Evolutionary conservation across 2,797 vertebrate genomes (phyloP).

Genomic region (Menidia menidia): DNA sequence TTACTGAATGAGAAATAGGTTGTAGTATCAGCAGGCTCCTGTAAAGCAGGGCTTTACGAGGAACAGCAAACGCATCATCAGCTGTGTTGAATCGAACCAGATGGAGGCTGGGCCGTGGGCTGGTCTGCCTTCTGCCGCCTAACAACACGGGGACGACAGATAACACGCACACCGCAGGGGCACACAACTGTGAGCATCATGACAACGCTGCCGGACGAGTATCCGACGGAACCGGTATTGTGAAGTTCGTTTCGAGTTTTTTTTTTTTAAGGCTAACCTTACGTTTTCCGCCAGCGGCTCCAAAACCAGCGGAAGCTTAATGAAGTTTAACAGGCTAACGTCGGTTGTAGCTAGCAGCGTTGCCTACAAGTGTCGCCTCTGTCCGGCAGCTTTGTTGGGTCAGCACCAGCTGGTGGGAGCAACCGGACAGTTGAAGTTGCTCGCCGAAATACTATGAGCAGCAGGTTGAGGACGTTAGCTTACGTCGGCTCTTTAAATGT

Average conservation of each 20-base stretch:
- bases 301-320: conserved; percentile 18
- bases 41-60: conserved; percentile 40
- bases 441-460: conserved; percentile 1
- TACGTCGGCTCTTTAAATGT: conserved; percentile 3
- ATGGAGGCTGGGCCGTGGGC: conserved; percentile 52
- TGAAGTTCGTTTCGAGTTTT: conserved; percentile 19
- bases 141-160: conserved; percentile 22
- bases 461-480: conserved; percentile 12
- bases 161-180: background rate
- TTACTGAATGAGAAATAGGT: background rate
- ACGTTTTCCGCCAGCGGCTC: background rate
- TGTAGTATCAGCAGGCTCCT: background rate
- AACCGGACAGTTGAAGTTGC: conserved; percentile 11
- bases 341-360: conserved; percentile 44
- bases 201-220: background rate
- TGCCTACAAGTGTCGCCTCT: conserved; percentile 27
- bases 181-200: background rate
- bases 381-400: conserved; percentile 7
- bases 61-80: conserved; percentile 45
- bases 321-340: conserved; percentile 49
- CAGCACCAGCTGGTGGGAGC: conserved; percentile 13
- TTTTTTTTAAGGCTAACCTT: background rate
- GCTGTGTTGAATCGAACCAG: conserved; percentile 37
- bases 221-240: conserved; percentile 11
- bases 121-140: conserved; percentile 31